A percentile compares a stretch with the other conserved stretches of the same genome.
Evolutionary conservation across 1,140 invertebrate genomes (phyloP).

Genomic region (Brachionus koreanus): DNA sequence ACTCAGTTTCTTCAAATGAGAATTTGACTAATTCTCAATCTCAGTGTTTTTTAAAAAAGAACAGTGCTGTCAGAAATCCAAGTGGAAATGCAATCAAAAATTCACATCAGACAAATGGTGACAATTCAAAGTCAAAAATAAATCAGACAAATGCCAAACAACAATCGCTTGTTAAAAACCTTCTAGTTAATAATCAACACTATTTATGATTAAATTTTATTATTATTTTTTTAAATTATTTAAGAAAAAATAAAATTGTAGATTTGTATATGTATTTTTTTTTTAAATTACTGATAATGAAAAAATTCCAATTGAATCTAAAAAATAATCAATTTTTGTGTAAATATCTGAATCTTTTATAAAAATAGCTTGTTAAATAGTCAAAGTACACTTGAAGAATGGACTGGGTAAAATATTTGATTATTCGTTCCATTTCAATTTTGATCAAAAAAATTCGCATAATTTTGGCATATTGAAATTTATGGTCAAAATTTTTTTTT

Average conservation of each 20-base stretch:
- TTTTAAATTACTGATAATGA: background rate
- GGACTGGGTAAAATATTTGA: too few species aligned
- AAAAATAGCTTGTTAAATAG: too few species aligned
- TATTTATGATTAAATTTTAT: background rate
- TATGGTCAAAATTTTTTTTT: too few species aligned
- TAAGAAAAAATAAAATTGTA: background rate
- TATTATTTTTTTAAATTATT: background rate
- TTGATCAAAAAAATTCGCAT: too few species aligned
- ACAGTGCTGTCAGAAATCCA: background rate
- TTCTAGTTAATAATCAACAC: constrained; percentile 15
- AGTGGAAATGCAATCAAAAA: background rate
- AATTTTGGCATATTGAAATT: too few species aligned
- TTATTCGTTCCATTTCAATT: too few species aligned
- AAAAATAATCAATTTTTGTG: background rate
- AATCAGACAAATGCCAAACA: background rate
- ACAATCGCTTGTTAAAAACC: constrained; percentile 17
- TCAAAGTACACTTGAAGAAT: too few species aligned
- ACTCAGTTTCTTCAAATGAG: constrained; percentile 17
- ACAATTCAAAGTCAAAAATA: background rate
- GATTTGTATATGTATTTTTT: background rate
- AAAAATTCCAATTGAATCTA: background rate
- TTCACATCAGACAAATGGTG: background rate
- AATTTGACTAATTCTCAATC: constrained; percentile 12
- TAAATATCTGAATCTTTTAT: too few species aligned
- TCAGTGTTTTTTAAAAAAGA: background rate